phyloP scores from a whole-genome alignment of 2,113 vertebrate genomes.

The Semicossyphus pulcher region DNA sequence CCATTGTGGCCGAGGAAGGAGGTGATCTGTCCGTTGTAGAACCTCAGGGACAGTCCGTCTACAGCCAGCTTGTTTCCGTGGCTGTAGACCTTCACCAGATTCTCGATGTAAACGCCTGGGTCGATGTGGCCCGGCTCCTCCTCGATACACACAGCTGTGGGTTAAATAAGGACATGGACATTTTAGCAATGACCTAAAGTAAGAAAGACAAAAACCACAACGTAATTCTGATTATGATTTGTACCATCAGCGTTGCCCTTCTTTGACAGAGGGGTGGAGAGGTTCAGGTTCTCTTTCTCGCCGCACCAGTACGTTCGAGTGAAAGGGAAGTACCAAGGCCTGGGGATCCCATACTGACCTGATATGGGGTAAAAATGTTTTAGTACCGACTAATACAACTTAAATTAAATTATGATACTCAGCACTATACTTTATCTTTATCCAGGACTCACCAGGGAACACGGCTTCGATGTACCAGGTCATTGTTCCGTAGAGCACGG shows the following conservation, averaged over 20 bases:
- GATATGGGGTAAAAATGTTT: background rate
- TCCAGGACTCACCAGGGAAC: constrained; percentile 89
- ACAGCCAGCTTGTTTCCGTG: constrained; percentile 96
- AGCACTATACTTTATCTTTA: no score
- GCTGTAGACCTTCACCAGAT: constrained; percentile 95
- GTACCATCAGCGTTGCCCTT: constrained; percentile 89
- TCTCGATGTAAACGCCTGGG: constrained; percentile 96
- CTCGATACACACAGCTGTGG: constrained; percentile 90
- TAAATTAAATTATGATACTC: no score
- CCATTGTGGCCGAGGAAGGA: constrained; percentile 98
- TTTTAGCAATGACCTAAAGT: background rate
- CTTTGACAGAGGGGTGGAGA: constrained; percentile 77
- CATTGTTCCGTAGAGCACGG: constrained; percentile 91
- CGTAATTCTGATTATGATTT: constrained; percentile 9
- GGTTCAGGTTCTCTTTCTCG: constrained; percentile 84
- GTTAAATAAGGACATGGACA: background rate
- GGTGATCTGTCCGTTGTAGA: constrained; percentile 97
- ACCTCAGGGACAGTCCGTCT: constrained; percentile 92
- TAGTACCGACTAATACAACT: background rate
- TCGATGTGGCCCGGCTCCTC: constrained; percentile 92
- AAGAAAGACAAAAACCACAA: background rate
- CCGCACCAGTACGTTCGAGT: constrained; percentile 97
- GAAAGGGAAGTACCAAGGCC: constrained; percentile 97
- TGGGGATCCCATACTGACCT: constrained; percentile 97
- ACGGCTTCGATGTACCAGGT: constrained; percentile 98